Conservation (phyloP, 2,113 vertebrate genomes). For the Daphoenositta chrysoptera region DNA sequence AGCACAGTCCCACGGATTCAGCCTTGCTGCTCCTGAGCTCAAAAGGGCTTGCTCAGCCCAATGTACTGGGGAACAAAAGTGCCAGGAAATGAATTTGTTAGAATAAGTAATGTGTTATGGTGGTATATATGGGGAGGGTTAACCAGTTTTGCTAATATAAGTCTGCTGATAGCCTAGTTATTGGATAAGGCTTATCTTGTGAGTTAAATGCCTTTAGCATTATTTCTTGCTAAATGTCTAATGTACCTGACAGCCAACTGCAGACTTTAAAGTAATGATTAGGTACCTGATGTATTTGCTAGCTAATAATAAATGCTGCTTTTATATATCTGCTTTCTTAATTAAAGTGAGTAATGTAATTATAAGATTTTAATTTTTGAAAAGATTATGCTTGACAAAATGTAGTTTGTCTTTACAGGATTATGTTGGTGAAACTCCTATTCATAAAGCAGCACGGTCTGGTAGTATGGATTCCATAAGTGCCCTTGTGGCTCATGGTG, state of each 20-base stretch:
- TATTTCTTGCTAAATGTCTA: neutral
- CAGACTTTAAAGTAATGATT: neutral
- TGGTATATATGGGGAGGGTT: neutral
- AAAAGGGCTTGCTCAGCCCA: neutral
- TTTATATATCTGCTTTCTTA: neutral
- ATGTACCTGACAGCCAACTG: neutral
- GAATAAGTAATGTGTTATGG: fast-evolving
- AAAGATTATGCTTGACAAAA: slow-evolving; percentile 55
- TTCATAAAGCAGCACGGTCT: slow-evolving; percentile 94
- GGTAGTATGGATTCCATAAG: slow-evolving; percentile 93
- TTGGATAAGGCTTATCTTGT: neutral
- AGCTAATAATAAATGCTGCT: neutral
- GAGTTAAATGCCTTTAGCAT: neutral
- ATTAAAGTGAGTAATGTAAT: neutral
- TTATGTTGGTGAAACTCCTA: slow-evolving; percentile 91
- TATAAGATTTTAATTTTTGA: neutral
- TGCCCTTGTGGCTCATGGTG: slow-evolving; percentile 88
- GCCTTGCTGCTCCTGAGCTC: neutral
- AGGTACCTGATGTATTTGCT: neutral
- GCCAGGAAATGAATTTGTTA: neutral
- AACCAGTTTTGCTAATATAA: neutral
- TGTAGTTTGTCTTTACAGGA: slow-evolving; percentile 79
- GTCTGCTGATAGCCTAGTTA: neutral
- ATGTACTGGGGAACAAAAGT: neutral
- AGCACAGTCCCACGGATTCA: neutral